Conservation (phyloP, 2,797 vertebrate genomes). For the Limosa lapponica region DNA sequence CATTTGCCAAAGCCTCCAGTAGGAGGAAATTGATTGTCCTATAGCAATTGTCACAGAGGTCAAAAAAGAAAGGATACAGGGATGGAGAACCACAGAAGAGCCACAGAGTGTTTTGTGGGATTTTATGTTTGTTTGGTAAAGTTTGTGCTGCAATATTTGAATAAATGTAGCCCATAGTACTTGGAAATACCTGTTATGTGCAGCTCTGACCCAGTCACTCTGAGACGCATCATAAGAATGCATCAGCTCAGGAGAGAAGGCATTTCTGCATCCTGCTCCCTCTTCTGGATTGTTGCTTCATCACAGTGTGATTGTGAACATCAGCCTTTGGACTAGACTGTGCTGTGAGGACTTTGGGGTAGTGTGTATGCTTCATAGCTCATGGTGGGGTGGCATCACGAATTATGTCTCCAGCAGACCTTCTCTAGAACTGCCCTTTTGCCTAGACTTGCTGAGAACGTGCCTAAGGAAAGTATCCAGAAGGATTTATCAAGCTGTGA, state of each 20-base stretch:
- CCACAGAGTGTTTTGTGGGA: not conserved
- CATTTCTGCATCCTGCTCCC: not conserved
- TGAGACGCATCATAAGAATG: not conserved
- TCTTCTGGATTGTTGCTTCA: not conserved
- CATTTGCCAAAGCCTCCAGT: constrained; percentile 6
- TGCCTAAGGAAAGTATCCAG: not conserved
- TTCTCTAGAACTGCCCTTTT: not conserved
- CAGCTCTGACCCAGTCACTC: not conserved
- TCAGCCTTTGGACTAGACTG: not conserved
- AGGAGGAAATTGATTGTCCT: constrained; percentile 42
- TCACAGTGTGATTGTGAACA: not conserved
- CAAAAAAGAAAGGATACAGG: constrained; percentile 7
- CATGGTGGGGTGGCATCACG: not conserved
- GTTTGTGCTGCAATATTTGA: not conserved
- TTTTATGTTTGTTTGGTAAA: not conserved
- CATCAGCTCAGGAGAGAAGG: not conserved
- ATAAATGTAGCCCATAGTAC: not conserved
- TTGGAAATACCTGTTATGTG: not conserved
- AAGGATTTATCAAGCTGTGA: not conserved
- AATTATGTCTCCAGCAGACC: not conserved
- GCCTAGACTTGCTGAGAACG: not conserved
- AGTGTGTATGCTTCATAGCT: not conserved
- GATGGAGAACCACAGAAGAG: not conserved
- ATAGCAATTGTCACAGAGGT: not conserved
- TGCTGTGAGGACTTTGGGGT: not conserved